Evolutionary conservation across 1,140 invertebrate species (phyloP).

Genomic region (Glossosoma conforme): DNA sequence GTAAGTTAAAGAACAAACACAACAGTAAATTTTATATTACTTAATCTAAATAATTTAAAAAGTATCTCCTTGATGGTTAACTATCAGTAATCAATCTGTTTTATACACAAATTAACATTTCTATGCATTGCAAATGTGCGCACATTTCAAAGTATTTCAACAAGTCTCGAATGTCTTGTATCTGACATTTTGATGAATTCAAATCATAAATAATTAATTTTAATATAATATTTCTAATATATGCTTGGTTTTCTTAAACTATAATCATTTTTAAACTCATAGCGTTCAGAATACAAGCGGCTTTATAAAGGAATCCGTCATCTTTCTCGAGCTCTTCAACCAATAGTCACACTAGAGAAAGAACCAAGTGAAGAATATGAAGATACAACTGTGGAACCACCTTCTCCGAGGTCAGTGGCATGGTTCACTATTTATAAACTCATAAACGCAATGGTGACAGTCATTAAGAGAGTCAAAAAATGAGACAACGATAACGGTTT

Average conservation of each 20-base stretch:
- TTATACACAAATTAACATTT: too few species aligned
- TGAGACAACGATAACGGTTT: background rate
- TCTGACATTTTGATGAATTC: too few species aligned
- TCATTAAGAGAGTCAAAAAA: background rate
- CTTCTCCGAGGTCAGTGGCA: slow-evolving; percentile 17
- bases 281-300: slow-evolving; percentile 25
- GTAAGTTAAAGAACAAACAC: too few species aligned
- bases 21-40: background rate
- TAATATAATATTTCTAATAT: slow-evolving; percentile 1
- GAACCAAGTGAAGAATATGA: slow-evolving; percentile 24
- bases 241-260: background rate
- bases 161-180: too few species aligned
- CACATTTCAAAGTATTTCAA: too few species aligned
- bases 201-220: too few species aligned
- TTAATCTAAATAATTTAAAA: slow-evolving; percentile 1
- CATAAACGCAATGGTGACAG: background rate
- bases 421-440: background rate
- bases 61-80: too few species aligned
- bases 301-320: slow-evolving; percentile 24
- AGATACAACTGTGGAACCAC: slow-evolving; percentile 21
- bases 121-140: too few species aligned
- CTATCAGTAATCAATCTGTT: too few species aligned
- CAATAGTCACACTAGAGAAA: slow-evolving; percentile 10
- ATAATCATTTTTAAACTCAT: too few species aligned
- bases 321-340: slow-evolving; percentile 18